Conservation (phyloP, 2,888 invertebrate species). For the Arge pagana region DNA sequence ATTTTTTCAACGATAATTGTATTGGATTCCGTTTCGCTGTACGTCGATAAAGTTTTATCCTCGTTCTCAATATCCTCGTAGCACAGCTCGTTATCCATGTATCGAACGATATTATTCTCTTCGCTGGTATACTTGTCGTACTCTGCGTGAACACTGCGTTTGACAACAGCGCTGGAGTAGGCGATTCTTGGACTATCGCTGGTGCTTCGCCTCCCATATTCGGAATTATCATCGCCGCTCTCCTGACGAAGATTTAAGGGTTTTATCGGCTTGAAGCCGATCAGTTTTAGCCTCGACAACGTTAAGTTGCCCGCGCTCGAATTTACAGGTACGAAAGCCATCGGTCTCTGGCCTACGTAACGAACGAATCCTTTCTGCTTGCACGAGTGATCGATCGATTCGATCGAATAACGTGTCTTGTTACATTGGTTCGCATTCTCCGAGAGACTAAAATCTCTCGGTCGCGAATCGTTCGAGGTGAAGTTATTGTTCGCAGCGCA, state of each 20-base stretch:
- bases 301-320: conserved; percentile 39
- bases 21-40: neutral
- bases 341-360: conserved; percentile 25
- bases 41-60: conserved; percentile 26
- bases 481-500: neutral
- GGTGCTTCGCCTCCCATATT: neutral
- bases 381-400: neutral
- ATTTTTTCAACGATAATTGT: neutral
- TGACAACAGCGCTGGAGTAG: conserved; percentile 25
- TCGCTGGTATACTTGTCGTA: conserved; percentile 51
- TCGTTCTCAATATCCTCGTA: conserved; percentile 53
- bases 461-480: neutral
- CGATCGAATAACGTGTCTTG: too few species aligned
- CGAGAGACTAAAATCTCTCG: neutral
- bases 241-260: conserved; percentile 20
- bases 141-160: conserved; percentile 46
- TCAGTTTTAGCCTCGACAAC: conserved; percentile 48
- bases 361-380: conserved; percentile 4
- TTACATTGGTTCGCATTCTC: too few species aligned
- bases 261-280: conserved; percentile 51
- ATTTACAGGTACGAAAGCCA: conserved; percentile 53
- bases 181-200: conserved; percentile 9
- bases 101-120: conserved; percentile 48
- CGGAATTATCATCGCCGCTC: conserved; percentile 1
- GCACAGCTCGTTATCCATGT: conserved; percentile 51